Percentiles rank a stretch among this genome's conserved stretches.
These are phyloP conservation scores for Rhinophrynus dorsalis DNA, from an alignment of 2,797 vertebrate genomes.

Conservation along the genomic window DNA sequence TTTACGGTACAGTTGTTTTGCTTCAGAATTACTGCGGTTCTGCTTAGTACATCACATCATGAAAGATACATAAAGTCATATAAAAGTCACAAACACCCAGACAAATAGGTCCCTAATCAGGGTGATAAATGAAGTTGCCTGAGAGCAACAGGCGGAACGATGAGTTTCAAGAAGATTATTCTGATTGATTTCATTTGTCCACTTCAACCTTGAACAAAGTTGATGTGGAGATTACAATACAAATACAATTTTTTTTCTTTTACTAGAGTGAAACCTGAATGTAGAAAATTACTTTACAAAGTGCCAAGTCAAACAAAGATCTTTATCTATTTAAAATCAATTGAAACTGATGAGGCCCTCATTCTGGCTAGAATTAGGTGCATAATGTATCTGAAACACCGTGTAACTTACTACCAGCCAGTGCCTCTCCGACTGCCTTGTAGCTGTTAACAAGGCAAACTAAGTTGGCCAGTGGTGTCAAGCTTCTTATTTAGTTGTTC, in stretches of 20 bases:
- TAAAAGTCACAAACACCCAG: conserved; percentile 40
- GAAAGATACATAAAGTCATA: conserved; percentile 32
- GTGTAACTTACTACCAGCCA: neutral
- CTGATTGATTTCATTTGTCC: conserved; percentile 46
- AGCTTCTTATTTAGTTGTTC: too few species aligned
- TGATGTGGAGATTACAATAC: conserved; percentile 36
- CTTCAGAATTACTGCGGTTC: too few species aligned
- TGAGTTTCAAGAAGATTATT: conserved; percentile 45
- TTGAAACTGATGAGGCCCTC: neutral
- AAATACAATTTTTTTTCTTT: conserved; percentile 37
- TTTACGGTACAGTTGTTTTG: too few species aligned
- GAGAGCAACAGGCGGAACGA: conserved; percentile 20
- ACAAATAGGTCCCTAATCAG: conserved; percentile 36
- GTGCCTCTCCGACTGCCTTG: too few species aligned
- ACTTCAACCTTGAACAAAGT: conserved; percentile 45
- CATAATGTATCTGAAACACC: neutral
- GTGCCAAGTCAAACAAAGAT: neutral
- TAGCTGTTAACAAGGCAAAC: too few species aligned
- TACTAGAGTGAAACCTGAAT: conserved; percentile 15
- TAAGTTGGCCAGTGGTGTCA: too few species aligned
- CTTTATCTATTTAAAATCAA: conserved; percentile 13
- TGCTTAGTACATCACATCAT: too few species aligned
- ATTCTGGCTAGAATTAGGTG: neutral
- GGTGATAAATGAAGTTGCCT: conserved; percentile 36
- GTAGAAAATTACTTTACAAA: neutral